Evolutionary conservation across 2,888 invertebrate genomes (phyloP).

Genomic region (Cactoblastis cactorum): DNA sequence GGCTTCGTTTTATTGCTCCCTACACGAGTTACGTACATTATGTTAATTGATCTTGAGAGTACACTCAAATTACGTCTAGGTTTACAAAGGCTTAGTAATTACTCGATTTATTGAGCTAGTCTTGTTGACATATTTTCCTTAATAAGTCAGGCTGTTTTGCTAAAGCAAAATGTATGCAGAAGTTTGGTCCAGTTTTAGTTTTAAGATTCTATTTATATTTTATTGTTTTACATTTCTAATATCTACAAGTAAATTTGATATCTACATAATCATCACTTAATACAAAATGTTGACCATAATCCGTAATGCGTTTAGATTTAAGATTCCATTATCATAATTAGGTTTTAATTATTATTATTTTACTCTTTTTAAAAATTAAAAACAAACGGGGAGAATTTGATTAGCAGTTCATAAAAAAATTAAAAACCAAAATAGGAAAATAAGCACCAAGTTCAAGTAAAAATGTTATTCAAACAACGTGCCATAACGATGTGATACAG

Average conservation of each 20-base stretch:
- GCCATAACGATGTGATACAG: neutral
- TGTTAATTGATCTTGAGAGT: conserved; percentile 7
- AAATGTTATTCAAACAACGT: neutral
- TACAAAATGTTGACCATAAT: too few species aligned
- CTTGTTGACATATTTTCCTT: neutral
- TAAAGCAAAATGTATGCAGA: neutral
- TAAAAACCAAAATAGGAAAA: neutral
- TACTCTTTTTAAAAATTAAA: too few species aligned
- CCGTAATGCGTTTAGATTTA: too few species aligned
- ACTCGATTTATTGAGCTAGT: neutral
- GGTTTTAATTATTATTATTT: too few species aligned
- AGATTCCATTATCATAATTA: too few species aligned
- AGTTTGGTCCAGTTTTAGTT: neutral
- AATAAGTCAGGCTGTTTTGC: neutral
- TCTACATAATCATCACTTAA: too few species aligned
- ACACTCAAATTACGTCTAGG: neutral
- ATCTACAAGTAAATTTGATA: too few species aligned
- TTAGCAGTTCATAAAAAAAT: neutral
- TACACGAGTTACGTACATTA: conserved; percentile 3
- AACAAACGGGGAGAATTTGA: too few species aligned
- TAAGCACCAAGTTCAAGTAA: too few species aligned
- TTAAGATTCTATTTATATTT: too few species aligned
- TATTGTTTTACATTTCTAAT: too few species aligned
- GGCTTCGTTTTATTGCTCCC: neutral
- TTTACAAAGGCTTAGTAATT: neutral